Evolutionary conservation across 37 sponge, comb jelly and placozoan species (phyloP), one percentile per base, ranked within the genome.

Genomic region (Aplysina aerophoba): DNA sequence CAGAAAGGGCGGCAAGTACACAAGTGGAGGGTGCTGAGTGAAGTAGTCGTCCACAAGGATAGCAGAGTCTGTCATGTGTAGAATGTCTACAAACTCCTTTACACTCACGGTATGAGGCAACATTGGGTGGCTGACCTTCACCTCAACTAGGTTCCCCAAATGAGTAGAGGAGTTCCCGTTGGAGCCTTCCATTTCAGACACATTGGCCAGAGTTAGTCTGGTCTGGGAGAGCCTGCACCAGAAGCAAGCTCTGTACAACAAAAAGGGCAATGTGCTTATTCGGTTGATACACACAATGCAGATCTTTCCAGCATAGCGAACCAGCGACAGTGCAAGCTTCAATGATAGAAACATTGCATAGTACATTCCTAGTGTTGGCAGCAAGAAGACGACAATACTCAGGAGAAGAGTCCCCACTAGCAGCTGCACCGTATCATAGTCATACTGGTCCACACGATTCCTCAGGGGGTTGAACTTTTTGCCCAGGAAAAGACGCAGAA

Each of bases 341-440:
- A 91, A 67, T 0, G 59, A 34, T 2, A 89, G 30, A 36, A 94
- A 91, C 44, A 94, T 22, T 4, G 69, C 15, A 34, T 82, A 88
- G 75, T 85, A 91, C 85, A 94, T 65, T 12, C 55, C 81, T 17
- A 87, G 84, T 0, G 95, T 94, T 12, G 95, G 95, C 15, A 91
- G 68, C 22, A 94, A 83, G 58, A 91, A 94, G 25, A 94, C 83
- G 12, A 91, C 73, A 59, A 91, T 87, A 8, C 92, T 94, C 88
- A 94, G 89, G 11, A 94, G 69, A 22, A 94, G 85, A 0, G 95
- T 94, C 30, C 95, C 95, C 3, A 94, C 25, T 36, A 90, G 35
- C 21, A 90, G 74, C 31, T 91, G 95, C 56, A 44, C 87, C 17
- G 73, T 81, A 75, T 90, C 91, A 33, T 87, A 95, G 28, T 90